Evolutionary conservation across 2,797 vertebrate genomes (phyloP).

Genomic region (Lacerta viridis): DNA sequence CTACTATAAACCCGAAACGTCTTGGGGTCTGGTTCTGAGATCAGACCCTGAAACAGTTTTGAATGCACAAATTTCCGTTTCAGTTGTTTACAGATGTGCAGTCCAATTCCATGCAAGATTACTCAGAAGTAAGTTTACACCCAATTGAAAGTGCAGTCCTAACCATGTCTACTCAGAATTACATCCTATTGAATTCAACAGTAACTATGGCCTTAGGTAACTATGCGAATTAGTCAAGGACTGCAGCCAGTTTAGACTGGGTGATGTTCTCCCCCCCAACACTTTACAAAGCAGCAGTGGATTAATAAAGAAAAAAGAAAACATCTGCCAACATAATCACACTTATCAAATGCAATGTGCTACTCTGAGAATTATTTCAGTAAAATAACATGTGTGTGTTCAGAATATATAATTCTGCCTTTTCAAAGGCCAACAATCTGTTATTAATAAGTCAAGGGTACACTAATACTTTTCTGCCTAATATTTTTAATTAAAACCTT

Average conservation of each 20-base stretch:
- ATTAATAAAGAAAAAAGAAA: constrained; percentile 16
- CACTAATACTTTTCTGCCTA: constrained; percentile 66
- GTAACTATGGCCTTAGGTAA: not conserved
- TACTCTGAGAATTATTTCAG: constrained; percentile 49
- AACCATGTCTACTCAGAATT: not conserved
- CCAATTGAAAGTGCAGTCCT: not conserved
- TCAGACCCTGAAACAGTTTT: not conserved
- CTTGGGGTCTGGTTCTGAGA: not conserved
- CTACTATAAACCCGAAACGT: not conserved
- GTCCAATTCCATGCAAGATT: not conserved
- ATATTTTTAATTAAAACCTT: constrained; percentile 74
- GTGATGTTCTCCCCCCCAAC: not conserved
- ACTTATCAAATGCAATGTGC: constrained; percentile 36
- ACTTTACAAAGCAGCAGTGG: not conserved
- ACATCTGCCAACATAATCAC: constrained; percentile 40
- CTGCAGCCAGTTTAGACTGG: not conserved
- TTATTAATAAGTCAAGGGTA: constrained; percentile 65
- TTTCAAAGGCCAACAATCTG: constrained; percentile 65
- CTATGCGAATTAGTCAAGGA: not conserved
- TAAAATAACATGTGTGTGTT: constrained; percentile 45
- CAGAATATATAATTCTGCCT: constrained; percentile 55
- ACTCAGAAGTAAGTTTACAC: not conserved
- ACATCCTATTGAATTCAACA: not conserved
- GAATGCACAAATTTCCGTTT: not conserved
- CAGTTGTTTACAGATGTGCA: not conserved